These are phyloP conservation scores for Rhynchonema sp. DNA, from an alignment of 2,888 invertebrate species.

Conservation along the genomic window DNA sequence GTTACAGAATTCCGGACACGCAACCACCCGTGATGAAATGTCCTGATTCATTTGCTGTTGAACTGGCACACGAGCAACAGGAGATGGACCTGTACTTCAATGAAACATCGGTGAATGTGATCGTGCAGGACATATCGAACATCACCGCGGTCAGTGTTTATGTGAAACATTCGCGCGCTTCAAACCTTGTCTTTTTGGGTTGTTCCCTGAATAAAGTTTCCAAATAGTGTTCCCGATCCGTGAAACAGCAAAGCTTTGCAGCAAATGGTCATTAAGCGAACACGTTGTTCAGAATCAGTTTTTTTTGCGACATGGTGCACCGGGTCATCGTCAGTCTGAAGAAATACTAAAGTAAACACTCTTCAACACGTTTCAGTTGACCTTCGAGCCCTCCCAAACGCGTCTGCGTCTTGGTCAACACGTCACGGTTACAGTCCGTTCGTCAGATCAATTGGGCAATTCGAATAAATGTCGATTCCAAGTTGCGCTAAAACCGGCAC, in stretches of 20 bases:
- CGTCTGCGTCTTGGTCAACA: constrained; percentile 13
- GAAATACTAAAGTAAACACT: no score
- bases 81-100: constrained; percentile 17
- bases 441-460: constrained; percentile 22
- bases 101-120: constrained; percentile 17
- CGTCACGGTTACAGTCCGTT: constrained; percentile 18
- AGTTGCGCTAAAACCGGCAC: constrained; percentile 16
- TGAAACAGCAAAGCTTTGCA: neutral
- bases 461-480: constrained; percentile 25
- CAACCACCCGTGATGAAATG: constrained; percentile 26
- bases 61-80: constrained; percentile 12
- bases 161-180: no score
- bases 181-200: no score
- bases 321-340: no score
- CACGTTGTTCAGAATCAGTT: neutral
- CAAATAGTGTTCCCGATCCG: no score
- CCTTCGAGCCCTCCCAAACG: constrained; percentile 18
- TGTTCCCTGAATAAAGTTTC: no score
- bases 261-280: neutral
- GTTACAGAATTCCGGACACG: constrained; percentile 16
- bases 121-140: constrained; percentile 25
- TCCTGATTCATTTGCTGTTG: constrained; percentile 24
- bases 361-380: constrained; percentile 11
- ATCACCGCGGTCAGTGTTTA: constrained; percentile 15
- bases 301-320: neutral